Conservation (phyloP, 2,888 invertebrate genomes). For the Latrodectus elegans region DNA sequence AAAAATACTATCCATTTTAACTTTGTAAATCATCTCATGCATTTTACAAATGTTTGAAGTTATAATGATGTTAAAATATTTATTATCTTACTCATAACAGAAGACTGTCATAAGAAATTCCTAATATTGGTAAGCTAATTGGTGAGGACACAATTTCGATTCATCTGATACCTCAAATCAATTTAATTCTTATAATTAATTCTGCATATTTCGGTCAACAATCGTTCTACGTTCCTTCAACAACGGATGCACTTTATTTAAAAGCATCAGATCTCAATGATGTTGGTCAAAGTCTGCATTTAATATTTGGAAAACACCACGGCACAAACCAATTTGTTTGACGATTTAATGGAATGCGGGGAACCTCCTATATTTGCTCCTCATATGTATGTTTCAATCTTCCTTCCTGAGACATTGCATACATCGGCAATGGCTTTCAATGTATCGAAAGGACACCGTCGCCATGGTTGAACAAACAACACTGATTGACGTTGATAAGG, state of each 20-base stretch:
- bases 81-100: no score
- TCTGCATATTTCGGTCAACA: not conserved
- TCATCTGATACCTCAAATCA: not conserved
- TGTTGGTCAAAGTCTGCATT: not conserved
- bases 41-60: no score
- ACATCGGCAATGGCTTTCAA: not conserved
- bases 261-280: not conserved
- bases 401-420: not conserved
- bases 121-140: no score
- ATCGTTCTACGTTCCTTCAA: not conserved
- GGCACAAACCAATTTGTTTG: slow-evolving; percentile 14
- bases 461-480: slow-evolving; percentile 10
- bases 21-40: no score
- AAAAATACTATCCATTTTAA: no score
- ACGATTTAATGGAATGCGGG: slow-evolving; percentile 19
- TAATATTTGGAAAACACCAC: not conserved
- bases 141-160: no score
- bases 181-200: slow-evolving; percentile 12
- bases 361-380: not conserved
- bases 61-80: no score
- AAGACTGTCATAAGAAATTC: no score
- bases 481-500: slow-evolving; percentile 26
- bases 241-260: not conserved
- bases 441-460: slow-evolving; percentile 6
- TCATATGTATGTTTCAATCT: not conserved